Base-by-base conservation (phyloP, 2,888 invertebrate species). In the Athrips mouffetella region DNA sequence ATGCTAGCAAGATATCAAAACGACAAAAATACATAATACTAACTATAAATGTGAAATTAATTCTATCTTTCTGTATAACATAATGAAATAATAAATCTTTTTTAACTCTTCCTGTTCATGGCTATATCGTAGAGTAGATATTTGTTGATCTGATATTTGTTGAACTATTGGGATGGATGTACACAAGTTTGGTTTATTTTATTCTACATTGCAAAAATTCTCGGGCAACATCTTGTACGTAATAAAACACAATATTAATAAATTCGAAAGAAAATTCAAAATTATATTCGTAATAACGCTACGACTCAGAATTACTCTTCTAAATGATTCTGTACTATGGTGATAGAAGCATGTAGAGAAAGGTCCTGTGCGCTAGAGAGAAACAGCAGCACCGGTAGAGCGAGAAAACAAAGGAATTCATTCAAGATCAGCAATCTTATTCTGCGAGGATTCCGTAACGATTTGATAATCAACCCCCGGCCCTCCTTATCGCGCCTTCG, bases 251-350 rank as follows among this genome's bases (percentile, higher is more conserved):
- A n/a, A n/a, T n/a, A n/a, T n/a, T n/a, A n/a, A n/a, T n/a, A n/a
- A n/a, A n/a, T n/a, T n/a, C n/a, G n/a, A n/a, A 35, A 1, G n/a
- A 6, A 10, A 21, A 21, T 18, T n/a, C 4, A 8, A 23, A n/a
- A 23, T 16, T 10, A 18, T 15, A 29, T 64, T n/a, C n/a, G n/a
- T n/a, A n/a, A 31, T 15, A 11, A 31, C 13, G 1, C 11, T 5
- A 8, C 6, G 37, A 18, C n/a, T 18, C 20, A 57, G 83, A 85
- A 84, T 84, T 61, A 59, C 78, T 50, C 80, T 66, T 59, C 78
- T 67, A 76, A 83, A 84, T 84, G 82, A 85, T 85, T 82, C 74
- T 75, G 72, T 78, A 78, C 77, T 80, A 81, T 75, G 68, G 67
- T 73, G 80, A 76, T 76, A 67, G 71, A 67, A 76, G 66, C 73